A percentile compares a stretch with the other conserved stretches of the same genome.
Conservation (phyloP, 2,888 invertebrate genomes). For the Coelinius sp. region DNA sequence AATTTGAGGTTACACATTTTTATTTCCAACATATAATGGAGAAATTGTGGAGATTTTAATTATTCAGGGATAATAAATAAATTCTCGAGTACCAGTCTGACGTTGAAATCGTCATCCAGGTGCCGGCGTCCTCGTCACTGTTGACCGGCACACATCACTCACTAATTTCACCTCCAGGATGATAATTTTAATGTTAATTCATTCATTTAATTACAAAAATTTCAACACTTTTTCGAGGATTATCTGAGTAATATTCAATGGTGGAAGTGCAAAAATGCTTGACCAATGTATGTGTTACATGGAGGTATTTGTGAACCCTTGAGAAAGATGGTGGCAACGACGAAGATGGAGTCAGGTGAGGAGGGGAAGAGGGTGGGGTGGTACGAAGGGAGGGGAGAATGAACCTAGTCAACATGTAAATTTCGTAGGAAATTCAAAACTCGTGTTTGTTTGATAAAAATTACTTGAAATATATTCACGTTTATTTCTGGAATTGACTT, state of each 20-base stretch:
- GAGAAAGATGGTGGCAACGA: slow-evolving; percentile 47
- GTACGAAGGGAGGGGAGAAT: slow-evolving; percentile 36
- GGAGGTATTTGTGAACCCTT: slow-evolving; percentile 38
- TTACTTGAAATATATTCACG: neutral
- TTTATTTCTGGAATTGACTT: neutral
- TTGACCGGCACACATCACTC: slow-evolving; percentile 30
- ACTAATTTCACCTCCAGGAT: slow-evolving; percentile 34
- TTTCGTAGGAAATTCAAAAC: slow-evolving; percentile 16
- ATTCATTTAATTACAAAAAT: neutral
- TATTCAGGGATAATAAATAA: neutral
- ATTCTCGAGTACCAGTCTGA: slow-evolving; percentile 26
- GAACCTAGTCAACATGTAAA: slow-evolving; percentile 24
- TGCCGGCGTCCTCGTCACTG: slow-evolving; percentile 38
- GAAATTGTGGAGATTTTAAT: neutral
- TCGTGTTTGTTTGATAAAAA: slow-evolving; percentile 9
- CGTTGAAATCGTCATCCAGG: slow-evolving; percentile 34
- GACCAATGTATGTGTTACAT: slow-evolving; percentile 36
- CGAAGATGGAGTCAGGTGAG: slow-evolving; percentile 45
- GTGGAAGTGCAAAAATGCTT: slow-evolving; percentile 12
- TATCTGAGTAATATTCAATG: neutral
- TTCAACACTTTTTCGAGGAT: neutral
- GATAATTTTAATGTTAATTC: neutral
- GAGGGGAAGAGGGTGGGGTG: slow-evolving; percentile 39
- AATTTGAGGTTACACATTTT: neutral
- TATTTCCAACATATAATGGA: neutral